Evolutionary conservation across 2,113 vertebrate genomes (phyloP), one percentile per base, ranked within the genome.

Genomic region (Sceloporus tristichus): DNA sequence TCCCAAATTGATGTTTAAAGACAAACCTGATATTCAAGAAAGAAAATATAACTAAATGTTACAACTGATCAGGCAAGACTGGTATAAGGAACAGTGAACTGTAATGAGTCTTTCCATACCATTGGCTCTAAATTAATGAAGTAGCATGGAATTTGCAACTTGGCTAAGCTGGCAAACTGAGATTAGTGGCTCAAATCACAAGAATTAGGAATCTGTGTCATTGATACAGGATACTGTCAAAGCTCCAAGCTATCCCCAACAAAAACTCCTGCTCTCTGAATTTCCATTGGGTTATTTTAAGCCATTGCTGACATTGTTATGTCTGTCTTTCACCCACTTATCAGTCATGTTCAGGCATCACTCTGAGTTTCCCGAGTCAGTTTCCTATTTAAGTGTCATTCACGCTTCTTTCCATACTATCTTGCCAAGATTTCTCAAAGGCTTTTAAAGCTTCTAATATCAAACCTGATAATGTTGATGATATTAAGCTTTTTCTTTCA

Each of bases 151-250:
- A 90, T 5, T 87, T 87, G 88, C 70, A 86, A 87, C 29, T 38
- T 91, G 78, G 74, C 54, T 78, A 92, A 91, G 84, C 54, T 82
- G 66, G 38, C 90, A 92, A 84, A 29, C 71, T 90, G 82, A 91
- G 89, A 95, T 92, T 78, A 85, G 14, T 94, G 93, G 90, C 90
- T 92, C 91, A 90, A 86, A 83, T 92, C 71, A 85, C 92, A 76
- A 91, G 66, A 78, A 88, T 84, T 82, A 91, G 78, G 77, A 91
- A 85, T 42, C 75, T 89, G 74, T 95, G 91, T 89, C 89, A 93
- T 90, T 91, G 92, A 95, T 94, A 95, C 91, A 94, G 89, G 93
- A 92, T 88, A 88, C 90, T 87, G 90, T 94, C 85, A 95, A 92
- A 92, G 79, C 88, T 88, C 13, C 94, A 87, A 96, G 93, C 92